Evolutionary conservation across 2,888 invertebrate species (phyloP).

Genomic region (Vandiemenella viatica): DNA sequence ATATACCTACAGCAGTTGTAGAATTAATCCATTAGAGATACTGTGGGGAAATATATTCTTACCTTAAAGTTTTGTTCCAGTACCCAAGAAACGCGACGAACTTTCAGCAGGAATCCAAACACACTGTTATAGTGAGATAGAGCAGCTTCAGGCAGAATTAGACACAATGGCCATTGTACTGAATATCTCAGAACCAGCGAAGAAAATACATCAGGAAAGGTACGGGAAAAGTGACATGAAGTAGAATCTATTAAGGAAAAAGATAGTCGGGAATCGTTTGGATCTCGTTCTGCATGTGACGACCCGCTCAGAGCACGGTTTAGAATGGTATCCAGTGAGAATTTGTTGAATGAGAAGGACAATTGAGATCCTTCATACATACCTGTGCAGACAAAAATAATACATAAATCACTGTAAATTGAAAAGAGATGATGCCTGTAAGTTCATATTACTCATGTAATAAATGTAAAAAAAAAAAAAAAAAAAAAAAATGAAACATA

Average conservation of each 20-base stretch:
- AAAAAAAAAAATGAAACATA: too few species aligned
- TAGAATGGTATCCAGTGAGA: constrained; percentile 50
- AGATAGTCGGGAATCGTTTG: constrained; percentile 5
- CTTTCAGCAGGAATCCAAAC: constrained; percentile 59
- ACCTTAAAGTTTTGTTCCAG: constrained; percentile 53
- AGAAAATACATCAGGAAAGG: constrained; percentile 44
- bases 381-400: too few species aligned
- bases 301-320: constrained; percentile 52
- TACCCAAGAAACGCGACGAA: constrained; percentile 61
- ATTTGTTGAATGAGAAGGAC: constrained; percentile 49
- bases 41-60: too few species aligned
- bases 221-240: constrained; percentile 5
- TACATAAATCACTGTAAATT: too few species aligned
- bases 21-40: too few species aligned
- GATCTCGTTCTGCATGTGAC: constrained; percentile 12
- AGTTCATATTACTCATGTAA: too few species aligned
- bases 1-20: too few species aligned
- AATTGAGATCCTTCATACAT: constrained; percentile 49
- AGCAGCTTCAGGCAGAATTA: constrained; percentile 41
- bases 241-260: constrained; percentile 2
- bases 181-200: constrained; percentile 39
- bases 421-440: too few species aligned
- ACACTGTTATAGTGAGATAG: constrained; percentile 43
- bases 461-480: too few species aligned
- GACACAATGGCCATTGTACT: not conserved